These are phyloP conservation scores for Syngnathoides biaculeatus DNA, from an alignment of 2,113 vertebrate genomes.

Conservation along the genomic window DNA sequence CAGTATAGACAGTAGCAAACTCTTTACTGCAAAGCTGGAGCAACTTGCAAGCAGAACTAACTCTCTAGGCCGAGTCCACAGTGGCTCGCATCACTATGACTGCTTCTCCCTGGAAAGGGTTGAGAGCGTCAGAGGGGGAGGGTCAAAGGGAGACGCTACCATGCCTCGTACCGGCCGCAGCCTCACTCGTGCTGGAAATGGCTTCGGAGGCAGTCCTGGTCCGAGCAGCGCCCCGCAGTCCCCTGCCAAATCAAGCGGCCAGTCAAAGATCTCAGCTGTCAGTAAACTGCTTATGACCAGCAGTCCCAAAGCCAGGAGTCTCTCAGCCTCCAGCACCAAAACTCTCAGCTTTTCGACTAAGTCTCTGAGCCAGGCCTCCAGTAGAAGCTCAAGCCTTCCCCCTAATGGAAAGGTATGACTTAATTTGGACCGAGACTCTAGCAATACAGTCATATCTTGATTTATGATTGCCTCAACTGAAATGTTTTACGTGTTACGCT, in stretches of 20 bases:
- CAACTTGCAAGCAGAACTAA: constrained; percentile 88
- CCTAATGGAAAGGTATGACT: constrained; percentile 79
- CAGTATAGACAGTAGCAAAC: constrained; percentile 81
- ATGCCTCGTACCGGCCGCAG: constrained; percentile 86
- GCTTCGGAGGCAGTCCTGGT: constrained; percentile 21
- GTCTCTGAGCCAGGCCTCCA: constrained; percentile 85
- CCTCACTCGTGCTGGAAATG: constrained; percentile 71
- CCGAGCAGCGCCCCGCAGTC: constrained; percentile 76
- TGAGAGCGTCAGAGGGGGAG: constrained; percentile 76
- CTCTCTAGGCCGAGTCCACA: constrained; percentile 80
- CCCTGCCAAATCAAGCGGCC: constrained; percentile 75
- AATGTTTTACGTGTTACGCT: no score
- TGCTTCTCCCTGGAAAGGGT: constrained; percentile 90
- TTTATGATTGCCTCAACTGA: background rate
- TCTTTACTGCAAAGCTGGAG: constrained; percentile 92
- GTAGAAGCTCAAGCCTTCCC: constrained; percentile 84
- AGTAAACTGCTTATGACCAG: constrained; percentile 92
- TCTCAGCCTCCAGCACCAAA: constrained; percentile 89
- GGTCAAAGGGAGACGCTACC: constrained; percentile 79
- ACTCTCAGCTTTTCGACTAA: constrained; percentile 95
- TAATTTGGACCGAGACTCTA: background rate
- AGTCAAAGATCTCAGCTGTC: constrained; percentile 91
- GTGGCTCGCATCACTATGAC: constrained; percentile 79
- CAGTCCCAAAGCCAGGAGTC: constrained; percentile 85
- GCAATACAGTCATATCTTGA: background rate